Evolutionary conservation across 2,797 vertebrate genomes (phyloP).

Genomic region (Hypotaenidia philippensis): DNA sequence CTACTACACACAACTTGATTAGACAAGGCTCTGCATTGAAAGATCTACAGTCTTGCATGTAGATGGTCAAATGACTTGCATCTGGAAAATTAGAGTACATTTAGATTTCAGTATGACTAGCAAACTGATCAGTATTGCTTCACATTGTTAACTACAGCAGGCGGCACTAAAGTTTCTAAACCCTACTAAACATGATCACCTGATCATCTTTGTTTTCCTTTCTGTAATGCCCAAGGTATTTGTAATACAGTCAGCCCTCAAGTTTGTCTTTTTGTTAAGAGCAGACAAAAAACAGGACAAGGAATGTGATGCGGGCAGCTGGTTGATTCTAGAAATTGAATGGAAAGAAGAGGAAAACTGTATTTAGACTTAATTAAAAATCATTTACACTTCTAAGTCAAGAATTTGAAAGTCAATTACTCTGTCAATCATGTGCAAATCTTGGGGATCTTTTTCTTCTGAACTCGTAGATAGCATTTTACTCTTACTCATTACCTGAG

Average conservation of each 20-base stretch:
- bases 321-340: not conserved
- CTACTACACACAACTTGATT: not conserved
- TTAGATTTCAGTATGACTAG: not conserved
- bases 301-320: not conserved
- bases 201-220: not conserved
- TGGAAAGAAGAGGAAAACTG: not conserved
- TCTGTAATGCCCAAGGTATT: not conserved
- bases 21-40: not conserved
- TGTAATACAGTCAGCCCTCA: not conserved
- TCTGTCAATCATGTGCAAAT: not conserved
- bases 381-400: constrained; percentile 15
- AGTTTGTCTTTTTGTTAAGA: not conserved
- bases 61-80: not conserved
- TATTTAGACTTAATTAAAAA: constrained; percentile 6
- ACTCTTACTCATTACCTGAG: not conserved
- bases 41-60: not conserved
- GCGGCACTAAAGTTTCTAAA: not conserved
- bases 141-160: not conserved
- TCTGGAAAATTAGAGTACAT: not conserved
- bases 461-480: not conserved
- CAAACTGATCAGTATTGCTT: not conserved
- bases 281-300: not conserved
- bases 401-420: not conserved
- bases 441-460: not conserved
- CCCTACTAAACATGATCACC: not conserved